A percentile compares a stretch with the other conserved stretches of the same genome.
phyloP scores from a whole-genome alignment of 2,113 vertebrate genomes.

The Ammodytes dubius region DNA sequence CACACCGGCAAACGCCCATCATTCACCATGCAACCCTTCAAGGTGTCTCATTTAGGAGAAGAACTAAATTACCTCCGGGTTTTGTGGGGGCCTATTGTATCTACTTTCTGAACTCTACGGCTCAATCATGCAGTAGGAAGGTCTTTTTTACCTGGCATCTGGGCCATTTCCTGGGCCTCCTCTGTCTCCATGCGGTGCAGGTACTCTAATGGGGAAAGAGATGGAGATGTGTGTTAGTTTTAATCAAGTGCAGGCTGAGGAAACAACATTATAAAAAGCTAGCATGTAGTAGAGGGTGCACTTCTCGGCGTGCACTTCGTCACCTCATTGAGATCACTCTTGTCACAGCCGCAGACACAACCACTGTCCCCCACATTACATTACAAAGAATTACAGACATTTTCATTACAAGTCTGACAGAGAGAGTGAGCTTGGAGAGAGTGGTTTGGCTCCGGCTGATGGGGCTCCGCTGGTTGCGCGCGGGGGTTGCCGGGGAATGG shows the following conservation, averaged over 20 bases:
- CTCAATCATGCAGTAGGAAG: conserved; percentile 68
- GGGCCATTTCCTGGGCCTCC: conserved; percentile 96
- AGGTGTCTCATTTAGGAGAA: conserved; percentile 52
- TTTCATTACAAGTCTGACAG: conserved; percentile 91
- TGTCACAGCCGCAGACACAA: conserved; percentile 88
- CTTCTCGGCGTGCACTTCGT: conserved; percentile 85
- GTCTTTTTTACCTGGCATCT: conserved; percentile 93
- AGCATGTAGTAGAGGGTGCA: conserved; percentile 76
- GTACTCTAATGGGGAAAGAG: conserved; percentile 88
- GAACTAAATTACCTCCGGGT: conserved; percentile 52
- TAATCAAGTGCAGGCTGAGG: conserved; percentile 81
- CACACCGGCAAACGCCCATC: conserved; percentile 59
- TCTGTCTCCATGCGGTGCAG: conserved; percentile 97
- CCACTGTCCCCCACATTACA: conserved; percentile 92
- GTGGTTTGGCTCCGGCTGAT: conserved; percentile 59
- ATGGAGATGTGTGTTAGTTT: conserved; percentile 74
- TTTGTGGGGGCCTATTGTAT: conserved; percentile 63
- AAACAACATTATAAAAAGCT: conserved; percentile 77
- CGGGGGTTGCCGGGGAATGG: conserved; percentile 56
- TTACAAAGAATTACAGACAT: conserved; percentile 99
- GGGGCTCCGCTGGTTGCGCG: conserved; percentile 29
- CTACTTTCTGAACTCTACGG: conserved; percentile 46
- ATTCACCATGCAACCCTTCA: conserved; percentile 42
- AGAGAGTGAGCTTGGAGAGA: conserved; percentile 64
- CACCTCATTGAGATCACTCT: conserved; percentile 85